Evolutionary conservation across 2,888 invertebrate genomes (phyloP), one percentile per base, ranked within the genome.

Genomic region (Rhagonycha lutea): DNA sequence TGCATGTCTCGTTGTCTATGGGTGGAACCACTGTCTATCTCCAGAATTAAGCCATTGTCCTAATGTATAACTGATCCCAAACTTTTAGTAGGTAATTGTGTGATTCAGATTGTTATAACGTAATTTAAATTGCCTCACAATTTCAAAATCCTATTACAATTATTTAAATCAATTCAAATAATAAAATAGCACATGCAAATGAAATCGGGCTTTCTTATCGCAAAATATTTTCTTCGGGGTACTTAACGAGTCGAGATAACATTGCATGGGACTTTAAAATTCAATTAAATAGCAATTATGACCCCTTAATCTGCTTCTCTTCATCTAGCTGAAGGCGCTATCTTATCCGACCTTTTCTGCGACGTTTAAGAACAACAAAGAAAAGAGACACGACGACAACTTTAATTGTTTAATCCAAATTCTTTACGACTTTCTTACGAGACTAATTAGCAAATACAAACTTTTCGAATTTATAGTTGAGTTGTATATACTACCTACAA

Each of bases 231-330:
- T 32, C 32, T 32, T 73, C 67, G n/a, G 62, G 61, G 68, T 73
- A 61, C 18, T 73, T 73, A 73, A 73, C 70, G 73, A 70, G 69
- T 60, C 10, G 28, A 73, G 76, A 70, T 73, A 75, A 73, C 76
- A 68, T 73, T 73, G 67, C 73, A 62, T 73, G 70, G 73, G 70
- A 62, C 68, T 73, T 75, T 73, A 76, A 73, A 73, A 76, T 76
- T 76, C 76, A 76, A 76, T 76, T 76, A 73, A 73, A 76, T 76
- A 60, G 76, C 73, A 76, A 76, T 76, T 76, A 76, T 76, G 73
- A 73, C 76, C 73, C 70, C 60, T 70, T 76, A 76, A 76, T 73
- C 76, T 70, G 61, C 63, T 73, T 72, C 76, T 70, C 70, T 70
- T 24, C 63, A 70, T 73, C 69, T 70, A 32, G 61, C 73, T 61